Evolutionary conservation across 2,888 invertebrate genomes (phyloP).

Genomic region (Nudaria mundana): DNA sequence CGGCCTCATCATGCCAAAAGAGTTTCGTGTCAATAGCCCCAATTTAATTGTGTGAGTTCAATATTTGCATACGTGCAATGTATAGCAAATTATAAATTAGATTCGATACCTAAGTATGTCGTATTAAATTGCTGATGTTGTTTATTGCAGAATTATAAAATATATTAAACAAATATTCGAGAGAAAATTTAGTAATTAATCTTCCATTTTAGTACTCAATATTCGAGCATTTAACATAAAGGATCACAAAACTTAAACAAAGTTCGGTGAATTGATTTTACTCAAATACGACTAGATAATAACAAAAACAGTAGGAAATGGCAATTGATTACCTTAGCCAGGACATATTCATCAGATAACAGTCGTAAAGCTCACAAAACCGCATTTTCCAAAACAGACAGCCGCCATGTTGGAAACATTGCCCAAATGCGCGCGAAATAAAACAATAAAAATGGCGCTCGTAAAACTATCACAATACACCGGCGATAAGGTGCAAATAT

Average conservation of each 20-base stretch:
- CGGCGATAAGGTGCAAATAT: conserved; percentile 66
- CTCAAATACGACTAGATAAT: too few species aligned
- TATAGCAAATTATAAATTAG: conserved; percentile 10
- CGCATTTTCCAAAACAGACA: conserved; percentile 41
- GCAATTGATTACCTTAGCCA: too few species aligned
- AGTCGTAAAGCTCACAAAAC: conserved; percentile 28
- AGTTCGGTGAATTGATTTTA: too few species aligned
- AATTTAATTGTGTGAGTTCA: conserved; percentile 4
- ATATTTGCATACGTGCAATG: conserved; percentile 2
- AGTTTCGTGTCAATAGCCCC: conserved; percentile 32
- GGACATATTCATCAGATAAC: conserved; percentile 10
- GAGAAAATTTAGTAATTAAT: too few species aligned
- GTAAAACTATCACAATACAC: conserved; percentile 61
- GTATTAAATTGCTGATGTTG: neutral
- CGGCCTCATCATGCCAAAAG: conserved; percentile 32
- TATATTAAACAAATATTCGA: too few species aligned
- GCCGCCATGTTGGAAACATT: conserved; percentile 44
- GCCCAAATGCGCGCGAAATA: conserved; percentile 49
- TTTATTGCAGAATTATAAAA: neutral
- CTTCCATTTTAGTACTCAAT: too few species aligned
- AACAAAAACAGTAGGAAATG: too few species aligned
- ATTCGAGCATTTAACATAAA: too few species aligned
- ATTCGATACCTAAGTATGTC: too few species aligned
- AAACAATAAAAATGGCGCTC: conserved; percentile 52
- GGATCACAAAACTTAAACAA: too few species aligned